Conservation (phyloP, 2,888 invertebrate species). For the Elgonia sp. region DNA sequence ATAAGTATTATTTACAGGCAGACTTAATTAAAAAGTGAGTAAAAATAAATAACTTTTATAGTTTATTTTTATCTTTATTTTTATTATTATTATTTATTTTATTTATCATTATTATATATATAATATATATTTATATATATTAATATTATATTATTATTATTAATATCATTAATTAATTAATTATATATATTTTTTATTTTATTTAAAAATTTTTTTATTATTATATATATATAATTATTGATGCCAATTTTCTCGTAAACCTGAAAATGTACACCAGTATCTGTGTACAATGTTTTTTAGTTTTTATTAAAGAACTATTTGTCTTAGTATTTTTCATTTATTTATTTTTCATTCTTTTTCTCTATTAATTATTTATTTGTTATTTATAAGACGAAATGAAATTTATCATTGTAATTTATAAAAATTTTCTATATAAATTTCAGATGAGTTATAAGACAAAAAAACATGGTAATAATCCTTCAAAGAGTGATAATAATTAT, state of each 20-base stretch:
- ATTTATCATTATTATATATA: too few relatives aligned
- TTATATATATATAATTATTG: too few relatives aligned
- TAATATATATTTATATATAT: too few relatives aligned
- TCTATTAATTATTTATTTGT: neutral
- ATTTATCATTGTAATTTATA: neutral
- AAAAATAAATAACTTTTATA: neutral
- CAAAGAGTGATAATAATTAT: neutral
- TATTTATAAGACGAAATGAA: neutral
- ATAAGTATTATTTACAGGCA: neutral
- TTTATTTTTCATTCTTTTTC: too few relatives aligned
- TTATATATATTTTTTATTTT: too few relatives aligned
- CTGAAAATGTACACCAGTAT: neutral
- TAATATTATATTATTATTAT: too few relatives aligned
- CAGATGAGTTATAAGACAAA: neutral
- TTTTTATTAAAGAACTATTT: too few relatives aligned
- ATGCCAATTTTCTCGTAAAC: too few relatives aligned
- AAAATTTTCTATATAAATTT: neutral
- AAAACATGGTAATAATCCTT: neutral
- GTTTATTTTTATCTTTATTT: neutral
- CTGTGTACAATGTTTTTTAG: too few relatives aligned
- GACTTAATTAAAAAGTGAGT: neutral
- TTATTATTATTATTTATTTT: neutral
- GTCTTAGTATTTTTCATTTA: too few relatives aligned
- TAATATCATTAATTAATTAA: too few relatives aligned
- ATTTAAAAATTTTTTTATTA: too few relatives aligned